These are phyloP conservation scores for Rhamphomyia laevipes DNA, from an alignment of 2,888 invertebrate genomes.

Conservation along the genomic window DNA sequence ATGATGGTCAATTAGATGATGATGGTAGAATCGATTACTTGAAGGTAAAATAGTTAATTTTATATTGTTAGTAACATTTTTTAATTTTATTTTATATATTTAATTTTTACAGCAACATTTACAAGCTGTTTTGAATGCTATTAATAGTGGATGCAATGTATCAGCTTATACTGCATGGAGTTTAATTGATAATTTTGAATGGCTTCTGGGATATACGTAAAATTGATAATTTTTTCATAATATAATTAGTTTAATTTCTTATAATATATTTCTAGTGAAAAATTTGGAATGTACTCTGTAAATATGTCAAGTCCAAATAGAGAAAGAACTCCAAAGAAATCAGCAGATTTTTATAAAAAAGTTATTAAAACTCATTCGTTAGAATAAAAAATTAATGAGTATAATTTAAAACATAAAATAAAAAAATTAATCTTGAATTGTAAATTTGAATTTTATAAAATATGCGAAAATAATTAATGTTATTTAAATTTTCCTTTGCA, in stretches of 20 bases:
- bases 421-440: too few species aligned
- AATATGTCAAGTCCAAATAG: constrained; percentile 48
- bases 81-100: constrained; percentile 36
- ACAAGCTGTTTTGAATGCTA: constrained; percentile 22
- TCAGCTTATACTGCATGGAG: constrained; percentile 26
- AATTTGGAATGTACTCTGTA: constrained; percentile 57
- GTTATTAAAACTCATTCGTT: constrained; percentile 36
- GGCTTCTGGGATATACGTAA: constrained; percentile 27
- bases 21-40: constrained; percentile 30
- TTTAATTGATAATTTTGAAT: constrained; percentile 30
- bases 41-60: constrained; percentile 15
- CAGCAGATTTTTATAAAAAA: constrained; percentile 44
- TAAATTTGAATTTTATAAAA: too few species aligned
- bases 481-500: too few species aligned
- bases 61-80: neutral
- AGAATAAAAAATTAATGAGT: too few species aligned
- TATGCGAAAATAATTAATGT: too few species aligned
- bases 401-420: too few species aligned
- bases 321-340: constrained; percentile 50
- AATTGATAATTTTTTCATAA: neutral
- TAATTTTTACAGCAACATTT: constrained; percentile 22
- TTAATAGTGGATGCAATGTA: constrained; percentile 25
- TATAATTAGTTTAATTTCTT: neutral
- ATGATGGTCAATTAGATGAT: constrained; percentile 31
- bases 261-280: constrained; percentile 38